Conservation (phyloP, 2,797 vertebrate genomes). For the Girardinus metallicus region DNA sequence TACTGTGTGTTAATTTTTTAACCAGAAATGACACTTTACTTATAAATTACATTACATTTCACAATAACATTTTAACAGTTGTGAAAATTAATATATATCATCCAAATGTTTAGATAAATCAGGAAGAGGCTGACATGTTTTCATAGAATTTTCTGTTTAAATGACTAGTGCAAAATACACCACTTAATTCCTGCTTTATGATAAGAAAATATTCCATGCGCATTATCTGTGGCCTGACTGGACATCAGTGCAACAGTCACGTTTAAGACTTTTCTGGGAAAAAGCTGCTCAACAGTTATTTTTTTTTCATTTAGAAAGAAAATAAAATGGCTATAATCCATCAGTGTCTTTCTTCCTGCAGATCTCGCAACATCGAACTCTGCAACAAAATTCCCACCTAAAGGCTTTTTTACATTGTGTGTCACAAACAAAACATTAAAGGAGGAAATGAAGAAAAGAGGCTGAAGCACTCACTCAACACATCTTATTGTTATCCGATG, state of each 20-base stretch:
- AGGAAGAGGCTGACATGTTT: background rate
- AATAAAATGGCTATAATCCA: slow-evolving; percentile 24
- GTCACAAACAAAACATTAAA: slow-evolving; percentile 63
- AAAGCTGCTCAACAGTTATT: background rate
- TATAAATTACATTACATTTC: background rate
- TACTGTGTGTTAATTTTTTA: background rate
- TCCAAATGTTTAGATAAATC: background rate
- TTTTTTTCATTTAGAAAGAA: slow-evolving; percentile 3
- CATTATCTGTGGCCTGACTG: background rate
- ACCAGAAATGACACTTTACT: background rate
- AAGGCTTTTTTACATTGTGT: slow-evolving; percentile 39
- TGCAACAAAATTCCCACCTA: slow-evolving; percentile 42
- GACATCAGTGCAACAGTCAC: background rate
- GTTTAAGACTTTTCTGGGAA: background rate
- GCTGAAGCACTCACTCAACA: slow-evolving; percentile 30
- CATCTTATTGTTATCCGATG: slow-evolving; percentile 47
- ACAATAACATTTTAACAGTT: background rate
- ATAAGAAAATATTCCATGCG: background rate
- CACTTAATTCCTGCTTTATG: background rate
- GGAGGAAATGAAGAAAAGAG: slow-evolving; percentile 14
- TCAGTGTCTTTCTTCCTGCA: slow-evolving; percentile 40
- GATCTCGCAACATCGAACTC: slow-evolving; percentile 41
- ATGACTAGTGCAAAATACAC: background rate
- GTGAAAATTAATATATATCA: background rate
- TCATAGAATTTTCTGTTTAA: background rate